Percentiles rank a stretch among this genome's conserved stretches.
Evolutionary conservation across 2,888 invertebrate species (phyloP).

Genomic region (Noctua comes): DNA sequence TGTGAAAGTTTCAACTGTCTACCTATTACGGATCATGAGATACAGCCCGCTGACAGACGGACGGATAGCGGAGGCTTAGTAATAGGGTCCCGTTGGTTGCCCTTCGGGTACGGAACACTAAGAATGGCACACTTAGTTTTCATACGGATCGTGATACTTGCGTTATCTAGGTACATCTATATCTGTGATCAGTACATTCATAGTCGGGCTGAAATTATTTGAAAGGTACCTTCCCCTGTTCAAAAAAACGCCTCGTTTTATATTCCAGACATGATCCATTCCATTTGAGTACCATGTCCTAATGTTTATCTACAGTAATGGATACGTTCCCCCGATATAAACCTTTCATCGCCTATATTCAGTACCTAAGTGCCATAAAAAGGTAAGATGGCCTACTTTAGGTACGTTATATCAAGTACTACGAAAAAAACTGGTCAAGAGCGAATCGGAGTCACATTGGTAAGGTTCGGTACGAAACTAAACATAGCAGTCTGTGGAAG

Average conservation of each 20-base stretch:
- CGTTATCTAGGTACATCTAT: no score
- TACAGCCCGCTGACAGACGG: no score
- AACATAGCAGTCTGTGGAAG: not conserved
- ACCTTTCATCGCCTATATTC: constrained; percentile 24
- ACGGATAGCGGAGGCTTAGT: no score
- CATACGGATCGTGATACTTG: no score
- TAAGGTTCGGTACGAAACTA: not conserved
- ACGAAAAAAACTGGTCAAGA: constrained; percentile 2
- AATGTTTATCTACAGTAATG: constrained; percentile 40
- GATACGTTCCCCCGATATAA: constrained; percentile 37
- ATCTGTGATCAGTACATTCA: not conserved
- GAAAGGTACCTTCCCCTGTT: not conserved
- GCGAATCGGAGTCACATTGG: not conserved
- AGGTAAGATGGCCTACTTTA: constrained; percentile 25
- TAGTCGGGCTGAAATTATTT: not conserved
- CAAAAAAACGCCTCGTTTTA: constrained; percentile 1
- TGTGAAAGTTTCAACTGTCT: no score
- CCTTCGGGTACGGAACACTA: no score
- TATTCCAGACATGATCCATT: constrained; percentile 31
- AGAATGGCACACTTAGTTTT: no score
- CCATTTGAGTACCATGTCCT: constrained; percentile 28
- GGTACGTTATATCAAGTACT: constrained; percentile 11
- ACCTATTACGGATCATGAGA: no score
- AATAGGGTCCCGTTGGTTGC: no score
- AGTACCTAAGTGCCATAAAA: constrained; percentile 44